Evolutionary conservation across 1,140 invertebrate species (phyloP), one percentile per base, ranked within the genome.

Genomic region (Panagrolaimus sp.): DNA sequence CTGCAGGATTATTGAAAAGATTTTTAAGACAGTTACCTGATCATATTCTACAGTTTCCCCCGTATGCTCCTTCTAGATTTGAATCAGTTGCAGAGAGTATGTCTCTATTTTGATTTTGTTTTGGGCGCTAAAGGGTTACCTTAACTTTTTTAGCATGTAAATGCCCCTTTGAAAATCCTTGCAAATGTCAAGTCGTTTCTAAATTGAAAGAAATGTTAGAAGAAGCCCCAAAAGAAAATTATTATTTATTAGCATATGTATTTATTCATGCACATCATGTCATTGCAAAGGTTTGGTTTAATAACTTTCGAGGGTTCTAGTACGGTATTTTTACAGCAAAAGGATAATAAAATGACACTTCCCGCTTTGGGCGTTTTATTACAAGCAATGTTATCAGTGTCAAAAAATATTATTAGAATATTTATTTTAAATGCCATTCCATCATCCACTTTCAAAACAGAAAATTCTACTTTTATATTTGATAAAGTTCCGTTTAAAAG

Each of bases 281-380:
- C 11, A 67, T 78, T 44, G 25, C 72, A 53, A 38, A 7, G 31
- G 31, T 38, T 38, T 38, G 31, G 2, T 38, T 7, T 38, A 38
- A 4, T 38, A 38, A 38, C 2, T 4, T 4, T 38, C 31, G 31
- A 38, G 2, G 31, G 2, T n/a, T n/a, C n/a, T n/a, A n/a, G n/a
- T 38, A 38, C 31, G 7, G 31, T 38, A 38, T 38, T 38, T 2
- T 38, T 38, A 4, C 62, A 78, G 78, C 42, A 71, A 45, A 61
- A 68, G n/a, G 51, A 23, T n/a, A 78, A 78, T 74, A 78, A 78
- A 62, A 78, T 78, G 77, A 75, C 46, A 42, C 65, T 78, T 43
- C 27, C 46, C 7, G 75, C 78, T 0, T 57, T 78, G 23, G 77
- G 77, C 4, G 72, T 80, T 16, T 46, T 78, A 11, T 69, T 80